Percentiles rank a stretch among this genome's conserved stretches.
phyloP scores from a whole-genome alignment of 2,113 vertebrate species.

The Anthoscopus minutus region DNA sequence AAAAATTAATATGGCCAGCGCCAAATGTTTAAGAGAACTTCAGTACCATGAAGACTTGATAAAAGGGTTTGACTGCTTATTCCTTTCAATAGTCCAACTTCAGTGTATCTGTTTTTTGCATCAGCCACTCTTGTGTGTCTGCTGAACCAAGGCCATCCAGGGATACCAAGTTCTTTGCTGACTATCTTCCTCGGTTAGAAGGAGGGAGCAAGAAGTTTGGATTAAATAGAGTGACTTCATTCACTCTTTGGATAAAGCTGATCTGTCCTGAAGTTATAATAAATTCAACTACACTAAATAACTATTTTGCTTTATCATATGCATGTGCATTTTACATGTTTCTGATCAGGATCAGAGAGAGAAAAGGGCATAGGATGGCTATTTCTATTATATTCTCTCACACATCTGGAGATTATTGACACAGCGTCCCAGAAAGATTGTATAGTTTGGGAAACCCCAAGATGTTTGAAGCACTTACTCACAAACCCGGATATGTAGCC shows the following conservation, averaged over 20 bases:
- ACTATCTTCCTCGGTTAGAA: background rate
- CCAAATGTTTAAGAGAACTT: background rate
- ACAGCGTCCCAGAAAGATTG: background rate
- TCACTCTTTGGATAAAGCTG: background rate
- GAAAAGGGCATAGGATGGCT: background rate
- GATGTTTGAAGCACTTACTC: background rate
- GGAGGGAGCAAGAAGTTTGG: background rate
- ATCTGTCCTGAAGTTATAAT: background rate
- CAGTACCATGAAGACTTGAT: background rate
- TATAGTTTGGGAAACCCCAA: conserved; percentile 9
- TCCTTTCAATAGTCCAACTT: background rate
- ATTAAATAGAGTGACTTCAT: background rate
- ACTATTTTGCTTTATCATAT: background rate
- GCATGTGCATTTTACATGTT: background rate
- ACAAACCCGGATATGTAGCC: background rate
- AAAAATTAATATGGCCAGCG: background rate
- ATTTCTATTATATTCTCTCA: background rate
- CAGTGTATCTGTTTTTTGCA: background rate
- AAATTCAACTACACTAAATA: background rate
- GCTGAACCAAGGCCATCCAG: background rate
- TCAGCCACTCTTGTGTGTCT: background rate
- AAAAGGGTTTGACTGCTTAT: background rate
- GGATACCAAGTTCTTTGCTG: background rate
- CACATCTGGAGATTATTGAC: background rate
- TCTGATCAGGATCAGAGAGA: background rate